A percentile compares a stretch with the other conserved stretches of the same genome.
These are phyloP conservation scores for human DNA, from an alignment of 2,113 vertebrate genomes.

Conservation along the genomic window GRCh38 chr2:112063001-112063500, in stretches of 20 bases:
- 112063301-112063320: not conserved
- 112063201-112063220: not conserved
- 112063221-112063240: not conserved
- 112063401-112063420: not conserved
- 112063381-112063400: not conserved
- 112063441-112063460: not conserved
- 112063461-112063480: not conserved
- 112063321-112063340: not conserved
- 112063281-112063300: not conserved
- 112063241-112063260: not conserved
- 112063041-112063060: not conserved
- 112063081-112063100: not conserved
- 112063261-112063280: not conserved
- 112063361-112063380: not conserved
- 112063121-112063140: not conserved
- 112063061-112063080: not conserved
- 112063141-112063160: not conserved
- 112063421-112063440: not conserved
- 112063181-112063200: not conserved
- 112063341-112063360: not conserved
- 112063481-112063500: not conserved
- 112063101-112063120: not conserved
- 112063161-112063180: not conserved
- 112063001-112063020: not conserved
- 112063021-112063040: not conserved